These are phyloP conservation scores for Pristionchus japonicus DNA, from an alignment of 2,888 invertebrate genomes.

Conservation along the genomic window DNA sequence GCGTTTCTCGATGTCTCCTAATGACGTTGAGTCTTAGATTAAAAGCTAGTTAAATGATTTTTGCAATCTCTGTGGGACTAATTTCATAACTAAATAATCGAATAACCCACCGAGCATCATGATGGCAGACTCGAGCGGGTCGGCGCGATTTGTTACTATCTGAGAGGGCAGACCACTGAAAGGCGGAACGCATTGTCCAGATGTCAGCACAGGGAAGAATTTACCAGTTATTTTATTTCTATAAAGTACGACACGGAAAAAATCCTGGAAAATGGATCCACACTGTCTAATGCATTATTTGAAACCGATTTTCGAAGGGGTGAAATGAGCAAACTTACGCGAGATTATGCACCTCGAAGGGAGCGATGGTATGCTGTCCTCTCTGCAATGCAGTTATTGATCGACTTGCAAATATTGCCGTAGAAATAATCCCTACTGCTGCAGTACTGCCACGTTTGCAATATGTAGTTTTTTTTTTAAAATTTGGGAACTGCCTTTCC, in stretches of 20 bases:
- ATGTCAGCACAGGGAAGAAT: not conserved
- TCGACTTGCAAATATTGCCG: not conserved
- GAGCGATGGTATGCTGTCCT: not conserved
- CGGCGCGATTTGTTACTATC: not conserved
- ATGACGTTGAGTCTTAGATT: no score
- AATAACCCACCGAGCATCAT: conserved; percentile 1
- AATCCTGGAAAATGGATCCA: no score
- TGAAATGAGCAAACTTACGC: not conserved
- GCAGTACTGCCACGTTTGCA: no score
- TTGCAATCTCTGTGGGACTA: no score
- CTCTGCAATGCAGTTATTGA: not conserved
- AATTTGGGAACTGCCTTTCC: no score
- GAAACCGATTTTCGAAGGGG: not conserved
- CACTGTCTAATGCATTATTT: not conserved
- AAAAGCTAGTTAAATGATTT: no score
- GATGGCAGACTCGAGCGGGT: not conserved
- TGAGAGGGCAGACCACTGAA: not conserved
- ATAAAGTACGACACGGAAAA: no score
- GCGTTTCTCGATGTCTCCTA: no score
- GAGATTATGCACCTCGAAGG: not conserved
- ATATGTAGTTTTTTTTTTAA: no score
- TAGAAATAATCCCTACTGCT: not conserved
- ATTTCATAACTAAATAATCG: no score
- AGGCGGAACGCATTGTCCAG: not conserved
- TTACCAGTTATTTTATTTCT: not conserved